Percentiles rank a stretch among this genome's conserved stretches.
Conservation (phyloP, 2,113 vertebrate species). For the Philantomba maxwellii region DNA sequence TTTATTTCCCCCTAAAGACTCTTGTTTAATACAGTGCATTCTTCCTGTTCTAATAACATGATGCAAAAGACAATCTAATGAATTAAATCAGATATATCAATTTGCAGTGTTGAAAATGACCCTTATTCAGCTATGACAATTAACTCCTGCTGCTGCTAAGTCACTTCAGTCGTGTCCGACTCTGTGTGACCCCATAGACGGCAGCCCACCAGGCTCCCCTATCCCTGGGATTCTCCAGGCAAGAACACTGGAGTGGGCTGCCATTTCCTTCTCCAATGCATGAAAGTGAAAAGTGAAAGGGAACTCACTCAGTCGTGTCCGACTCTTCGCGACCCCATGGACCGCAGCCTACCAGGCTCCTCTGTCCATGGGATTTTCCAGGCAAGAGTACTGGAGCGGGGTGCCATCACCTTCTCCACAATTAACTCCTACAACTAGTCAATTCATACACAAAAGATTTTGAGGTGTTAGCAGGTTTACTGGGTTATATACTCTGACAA, state of each 20-base stretch:
- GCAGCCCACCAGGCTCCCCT: no score
- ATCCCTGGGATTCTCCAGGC: no score
- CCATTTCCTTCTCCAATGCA: no score
- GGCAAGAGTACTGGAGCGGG: no score
- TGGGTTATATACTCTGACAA: background rate
- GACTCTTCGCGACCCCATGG: no score
- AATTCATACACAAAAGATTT: constrained; percentile 40
- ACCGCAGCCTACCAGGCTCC: no score
- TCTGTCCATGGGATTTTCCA: no score
- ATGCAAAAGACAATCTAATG: constrained; percentile 41
- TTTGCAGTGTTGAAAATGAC: constrained; percentile 50
- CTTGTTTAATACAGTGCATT: background rate
- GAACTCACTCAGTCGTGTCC: no score
- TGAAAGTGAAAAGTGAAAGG: no score
- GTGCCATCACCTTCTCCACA: background rate
- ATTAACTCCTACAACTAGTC: constrained; percentile 16
- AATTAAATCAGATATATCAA: constrained; percentile 13
- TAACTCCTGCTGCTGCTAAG: background rate
- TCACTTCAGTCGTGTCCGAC: no score
- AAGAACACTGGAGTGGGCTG: no score
- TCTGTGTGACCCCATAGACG: no score
- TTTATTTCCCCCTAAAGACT: background rate
- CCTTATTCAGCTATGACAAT: constrained; percentile 30
- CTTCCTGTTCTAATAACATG: background rate
- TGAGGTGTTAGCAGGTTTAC: constrained; percentile 34